Conservation (phyloP, 1,140 invertebrate genomes). For the Dendroctonus ponderosae region DNA sequence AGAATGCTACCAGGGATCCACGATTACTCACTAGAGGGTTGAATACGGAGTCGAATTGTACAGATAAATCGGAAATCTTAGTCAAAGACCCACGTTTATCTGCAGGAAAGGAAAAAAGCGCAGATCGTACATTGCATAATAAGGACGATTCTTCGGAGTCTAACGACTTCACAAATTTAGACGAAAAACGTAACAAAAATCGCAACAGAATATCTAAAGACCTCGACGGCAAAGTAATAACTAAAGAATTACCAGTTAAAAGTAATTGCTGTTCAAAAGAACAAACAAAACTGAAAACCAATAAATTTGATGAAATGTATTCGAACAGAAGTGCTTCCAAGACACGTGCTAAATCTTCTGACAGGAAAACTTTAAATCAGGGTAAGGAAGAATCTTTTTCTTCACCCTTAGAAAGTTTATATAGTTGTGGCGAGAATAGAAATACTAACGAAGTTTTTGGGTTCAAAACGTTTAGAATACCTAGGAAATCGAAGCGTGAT, state of each 20-base stretch:
- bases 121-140: not conserved
- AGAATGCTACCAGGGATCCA: constrained; percentile 21
- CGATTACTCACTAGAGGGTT: constrained; percentile 10
- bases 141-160: too few species aligned
- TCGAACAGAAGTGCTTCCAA: constrained; percentile 25
- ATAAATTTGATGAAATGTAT: constrained; percentile 38
- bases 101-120: constrained; percentile 3
- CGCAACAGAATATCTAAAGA: too few species aligned
- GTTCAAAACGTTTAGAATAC: constrained; percentile 65
- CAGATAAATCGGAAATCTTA: not conserved
- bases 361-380: constrained; percentile 2
- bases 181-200: too few species aligned
- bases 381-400: constrained; percentile 30
- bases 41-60: not conserved
- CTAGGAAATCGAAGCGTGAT: constrained; percentile 56
- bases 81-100: constrained; percentile 5
- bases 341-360: constrained; percentile 23
- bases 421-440: constrained; percentile 50
- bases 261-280: too few species aligned
- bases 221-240: too few species aligned
- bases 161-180: too few species aligned
- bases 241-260: too few species aligned
- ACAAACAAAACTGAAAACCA: not conserved
- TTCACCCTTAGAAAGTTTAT: constrained; percentile 60
- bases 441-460: constrained; percentile 56